Percentiles rank a stretch among this genome's conserved stretches.
Conservation (phyloP, 1,140 invertebrate species). For the Halesus radiatus region DNA sequence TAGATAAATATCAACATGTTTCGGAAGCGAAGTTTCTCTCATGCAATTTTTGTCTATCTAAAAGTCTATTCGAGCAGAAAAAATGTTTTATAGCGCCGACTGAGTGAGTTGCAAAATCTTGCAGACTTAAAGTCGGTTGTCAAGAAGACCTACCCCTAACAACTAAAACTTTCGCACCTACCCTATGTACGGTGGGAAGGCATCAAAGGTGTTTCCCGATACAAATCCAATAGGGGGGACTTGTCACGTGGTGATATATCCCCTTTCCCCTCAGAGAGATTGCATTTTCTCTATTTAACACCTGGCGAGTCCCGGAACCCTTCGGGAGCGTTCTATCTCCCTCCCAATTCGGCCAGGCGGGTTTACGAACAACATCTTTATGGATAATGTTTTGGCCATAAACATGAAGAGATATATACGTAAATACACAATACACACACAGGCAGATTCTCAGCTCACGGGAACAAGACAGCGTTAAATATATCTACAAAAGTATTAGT, state of each 20-base stretch:
- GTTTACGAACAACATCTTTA: constrained; percentile 36
- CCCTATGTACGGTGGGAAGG: not conserved
- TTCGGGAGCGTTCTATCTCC: constrained; percentile 18
- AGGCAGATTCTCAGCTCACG: not conserved
- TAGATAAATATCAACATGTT: no score
- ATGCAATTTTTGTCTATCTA: no score
- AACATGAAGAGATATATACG: not conserved
- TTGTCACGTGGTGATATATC: constrained; percentile 46
- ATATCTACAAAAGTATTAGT: not conserved
- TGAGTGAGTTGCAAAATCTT: no score
- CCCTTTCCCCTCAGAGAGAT: constrained; percentile 47
- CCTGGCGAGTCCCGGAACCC: constrained; percentile 37
- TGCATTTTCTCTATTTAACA: constrained; percentile 57
- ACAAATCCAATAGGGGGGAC: constrained; percentile 36
- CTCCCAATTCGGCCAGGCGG: not conserved
- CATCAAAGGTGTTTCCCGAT: constrained; percentile 41
- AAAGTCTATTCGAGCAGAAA: no score
- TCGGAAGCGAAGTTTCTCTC: no score
- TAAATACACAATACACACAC: constrained; percentile 15
- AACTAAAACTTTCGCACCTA: not conserved
- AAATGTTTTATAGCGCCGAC: no score
- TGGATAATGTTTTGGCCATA: constrained; percentile 28
- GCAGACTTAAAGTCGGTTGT: no score
- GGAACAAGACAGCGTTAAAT: no score
- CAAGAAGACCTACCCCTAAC: no score